These are phyloP conservation scores for Sylvia atricapilla DNA, from an alignment of 2,113 vertebrate species.

Conservation along the genomic window DNA sequence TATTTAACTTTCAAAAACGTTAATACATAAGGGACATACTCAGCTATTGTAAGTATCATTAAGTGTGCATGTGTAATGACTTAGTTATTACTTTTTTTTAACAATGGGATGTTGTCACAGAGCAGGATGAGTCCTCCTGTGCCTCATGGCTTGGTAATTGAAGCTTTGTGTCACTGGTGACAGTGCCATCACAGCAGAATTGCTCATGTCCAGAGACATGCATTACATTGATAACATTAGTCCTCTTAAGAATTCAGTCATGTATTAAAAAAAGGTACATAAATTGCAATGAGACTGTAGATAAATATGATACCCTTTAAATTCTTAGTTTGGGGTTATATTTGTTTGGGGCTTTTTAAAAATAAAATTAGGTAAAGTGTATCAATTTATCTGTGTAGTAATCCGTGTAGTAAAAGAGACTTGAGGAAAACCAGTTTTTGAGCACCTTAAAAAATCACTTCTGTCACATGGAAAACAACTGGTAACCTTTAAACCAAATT, in stretches of 20 bases:
- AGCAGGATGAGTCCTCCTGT: not conserved
- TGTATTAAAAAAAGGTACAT: not conserved
- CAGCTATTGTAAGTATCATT: constrained; percentile 18
- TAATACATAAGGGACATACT: not conserved
- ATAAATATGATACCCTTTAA: not conserved
- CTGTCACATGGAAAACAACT: not conserved
- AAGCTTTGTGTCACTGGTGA: not conserved
- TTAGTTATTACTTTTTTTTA: not conserved
- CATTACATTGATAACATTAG: not conserved
- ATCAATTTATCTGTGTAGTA: not conserved
- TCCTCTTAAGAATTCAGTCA: not conserved
- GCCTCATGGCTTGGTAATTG: not conserved
- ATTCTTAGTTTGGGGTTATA: not conserved
- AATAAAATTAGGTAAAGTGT: not conserved
- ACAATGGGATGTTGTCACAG: not conserved
- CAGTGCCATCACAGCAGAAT: not conserved
- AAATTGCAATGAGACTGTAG: not conserved
- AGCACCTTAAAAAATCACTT: not conserved
- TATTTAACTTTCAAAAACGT: constrained; percentile 8
- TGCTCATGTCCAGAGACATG: not conserved
- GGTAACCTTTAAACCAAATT: constrained; percentile 34
- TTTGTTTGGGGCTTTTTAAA: not conserved
- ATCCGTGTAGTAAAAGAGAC: not conserved
- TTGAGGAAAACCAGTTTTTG: not conserved
- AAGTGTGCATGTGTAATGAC: not conserved